Percentiles rank a stretch among this genome's conserved stretches.
Evolutionary conservation across 2,888 invertebrate genomes (phyloP).

Genomic region (Aleiodes alternator): DNA sequence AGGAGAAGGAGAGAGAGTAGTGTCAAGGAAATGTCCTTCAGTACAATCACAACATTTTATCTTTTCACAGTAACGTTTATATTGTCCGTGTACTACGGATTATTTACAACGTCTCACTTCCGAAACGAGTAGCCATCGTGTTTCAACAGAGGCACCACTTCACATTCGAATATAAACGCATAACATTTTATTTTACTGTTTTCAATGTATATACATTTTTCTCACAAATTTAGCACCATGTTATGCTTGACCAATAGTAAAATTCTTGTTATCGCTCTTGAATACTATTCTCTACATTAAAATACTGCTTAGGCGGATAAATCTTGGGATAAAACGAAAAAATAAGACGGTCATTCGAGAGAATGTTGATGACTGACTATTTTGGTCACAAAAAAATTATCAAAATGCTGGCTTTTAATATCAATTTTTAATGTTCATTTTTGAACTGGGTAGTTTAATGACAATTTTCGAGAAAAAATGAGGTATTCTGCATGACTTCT

Average conservation of each 20-base stretch:
- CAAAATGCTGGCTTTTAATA: too few species aligned
- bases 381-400: not conserved
- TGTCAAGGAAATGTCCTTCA: conserved; percentile 33
- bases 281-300: not conserved
- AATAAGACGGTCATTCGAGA: too few species aligned
- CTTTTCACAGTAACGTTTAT: conserved; percentile 37
- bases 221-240: conserved; percentile 24
- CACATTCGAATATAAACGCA: conserved; percentile 56
- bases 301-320: conserved; percentile 9
- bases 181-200: conserved; percentile 66
- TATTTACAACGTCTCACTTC: conserved; percentile 68
- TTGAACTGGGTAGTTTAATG: too few species aligned
- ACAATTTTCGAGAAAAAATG: too few species aligned
- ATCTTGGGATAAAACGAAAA: not conserved
- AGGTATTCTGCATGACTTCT: too few species aligned
- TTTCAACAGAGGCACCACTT: conserved; percentile 42
- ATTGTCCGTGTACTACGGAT: conserved; percentile 54
- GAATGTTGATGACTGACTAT: too few species aligned
- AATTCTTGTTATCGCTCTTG: conserved; percentile 63
- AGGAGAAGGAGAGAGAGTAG: not conserved
- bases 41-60: conserved; percentile 19
- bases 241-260: conserved; percentile 58
- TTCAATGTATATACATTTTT: conserved; percentile 37
- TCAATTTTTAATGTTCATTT: too few species aligned
- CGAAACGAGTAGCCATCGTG: conserved; percentile 58